A percentile compares a stretch with the other conserved stretches of the same genome.
These are phyloP conservation scores for Sebastes minor DNA, from an alignment of 2,797 vertebrate species.

Conservation along the genomic window DNA sequence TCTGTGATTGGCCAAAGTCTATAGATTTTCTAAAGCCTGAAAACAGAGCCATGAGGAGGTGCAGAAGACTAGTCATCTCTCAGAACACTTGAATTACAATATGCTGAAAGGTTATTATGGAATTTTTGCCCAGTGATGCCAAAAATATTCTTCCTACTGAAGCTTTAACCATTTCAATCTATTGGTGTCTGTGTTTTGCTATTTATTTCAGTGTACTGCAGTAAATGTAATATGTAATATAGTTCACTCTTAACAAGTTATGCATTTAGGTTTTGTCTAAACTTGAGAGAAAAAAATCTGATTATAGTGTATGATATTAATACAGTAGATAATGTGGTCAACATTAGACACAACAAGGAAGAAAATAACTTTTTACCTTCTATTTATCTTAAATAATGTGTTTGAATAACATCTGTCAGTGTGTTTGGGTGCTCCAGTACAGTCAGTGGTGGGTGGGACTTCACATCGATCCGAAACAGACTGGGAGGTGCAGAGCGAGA, in stretches of 20 bases:
- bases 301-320: neutral
- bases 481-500: constrained; percentile 1
- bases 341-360: neutral
- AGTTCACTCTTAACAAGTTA: neutral
- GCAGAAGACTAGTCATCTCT: no score
- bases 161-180: neutral
- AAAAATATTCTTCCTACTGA: no score
- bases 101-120: no score
- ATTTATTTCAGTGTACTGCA: neutral
- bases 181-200: neutral
- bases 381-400: neutral
- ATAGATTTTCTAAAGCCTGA: no score
- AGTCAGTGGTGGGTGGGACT: constrained; percentile 41
- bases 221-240: neutral
- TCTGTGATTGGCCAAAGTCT: no score
- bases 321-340: rapidly evolving
- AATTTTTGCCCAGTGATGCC: no score
- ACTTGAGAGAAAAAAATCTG: neutral
- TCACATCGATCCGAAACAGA: neutral
- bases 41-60: no score
- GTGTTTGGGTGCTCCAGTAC: neutral
- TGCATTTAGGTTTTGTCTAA: neutral
- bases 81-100: no score
- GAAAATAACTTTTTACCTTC: neutral
- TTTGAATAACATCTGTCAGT: neutral